Conservation (phyloP, 2,113 vertebrate species). For the Heliornis fulica region DNA sequence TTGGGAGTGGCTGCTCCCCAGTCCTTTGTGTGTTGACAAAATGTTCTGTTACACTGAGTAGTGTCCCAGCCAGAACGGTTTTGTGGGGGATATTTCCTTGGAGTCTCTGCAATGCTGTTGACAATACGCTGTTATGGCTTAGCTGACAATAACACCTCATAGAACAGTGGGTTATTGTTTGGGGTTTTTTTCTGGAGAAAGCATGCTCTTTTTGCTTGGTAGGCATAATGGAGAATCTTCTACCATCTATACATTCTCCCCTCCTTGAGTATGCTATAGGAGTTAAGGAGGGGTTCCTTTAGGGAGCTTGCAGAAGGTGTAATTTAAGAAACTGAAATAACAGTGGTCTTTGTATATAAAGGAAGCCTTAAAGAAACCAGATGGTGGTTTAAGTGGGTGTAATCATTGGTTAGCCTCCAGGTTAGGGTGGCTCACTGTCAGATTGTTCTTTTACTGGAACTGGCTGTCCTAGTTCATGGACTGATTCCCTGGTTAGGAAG, state of each 20-base stretch:
- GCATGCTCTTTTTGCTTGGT: background rate
- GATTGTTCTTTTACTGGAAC: background rate
- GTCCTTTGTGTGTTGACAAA: background rate
- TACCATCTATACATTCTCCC: background rate
- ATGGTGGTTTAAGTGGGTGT: background rate
- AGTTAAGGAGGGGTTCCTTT: background rate
- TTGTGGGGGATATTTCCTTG: background rate
- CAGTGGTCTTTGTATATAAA: background rate
- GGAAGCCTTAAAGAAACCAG: background rate
- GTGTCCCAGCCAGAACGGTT: background rate
- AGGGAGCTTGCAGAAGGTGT: background rate
- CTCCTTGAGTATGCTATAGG: background rate
- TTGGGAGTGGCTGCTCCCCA: background rate
- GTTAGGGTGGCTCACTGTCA: background rate
- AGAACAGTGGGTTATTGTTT: background rate
- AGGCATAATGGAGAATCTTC: background rate
- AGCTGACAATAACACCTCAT: background rate
- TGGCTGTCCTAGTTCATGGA: background rate
- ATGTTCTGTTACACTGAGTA: background rate
- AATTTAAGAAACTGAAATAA: background rate
- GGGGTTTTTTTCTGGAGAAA: background rate
- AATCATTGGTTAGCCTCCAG: background rate
- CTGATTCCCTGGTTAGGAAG: background rate
- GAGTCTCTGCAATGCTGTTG: background rate
- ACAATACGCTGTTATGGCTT: background rate